These are phyloP conservation scores for Whitmania pigra DNA, from an alignment of 1,140 invertebrate genomes.

Conservation along the genomic window DNA sequence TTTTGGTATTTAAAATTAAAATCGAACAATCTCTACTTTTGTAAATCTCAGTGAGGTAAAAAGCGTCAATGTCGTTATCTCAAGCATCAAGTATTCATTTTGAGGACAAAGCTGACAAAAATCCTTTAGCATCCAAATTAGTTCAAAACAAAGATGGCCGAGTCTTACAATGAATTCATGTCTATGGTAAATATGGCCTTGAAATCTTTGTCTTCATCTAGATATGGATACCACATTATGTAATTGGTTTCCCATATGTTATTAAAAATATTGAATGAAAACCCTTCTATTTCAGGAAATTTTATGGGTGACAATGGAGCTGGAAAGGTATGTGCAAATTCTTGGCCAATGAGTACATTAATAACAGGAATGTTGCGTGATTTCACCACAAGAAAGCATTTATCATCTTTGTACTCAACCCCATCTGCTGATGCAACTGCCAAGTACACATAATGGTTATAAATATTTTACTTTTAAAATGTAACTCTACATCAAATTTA, in stretches of 20 bases:
- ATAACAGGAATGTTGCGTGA: constrained; percentile 30
- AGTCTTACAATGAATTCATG: too few relatives aligned
- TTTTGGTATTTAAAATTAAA: too few relatives aligned
- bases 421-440: neutral
- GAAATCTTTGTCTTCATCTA: constrained; percentile 29
- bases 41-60: too few relatives aligned
- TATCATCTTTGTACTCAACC: constrained; percentile 2
- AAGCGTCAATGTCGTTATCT: too few relatives aligned
- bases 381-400: constrained; percentile 25
- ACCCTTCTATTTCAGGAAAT: constrained; percentile 28
- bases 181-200: constrained; percentile 28
- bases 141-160: too few relatives aligned
- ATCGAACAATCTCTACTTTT: too few relatives aligned
- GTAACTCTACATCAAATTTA: too few relatives aligned
- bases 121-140: too few relatives aligned
- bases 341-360: constrained; percentile 26
- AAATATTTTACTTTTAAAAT: too few relatives aligned
- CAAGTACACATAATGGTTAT: constrained; percentile 18
- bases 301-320: constrained; percentile 29
- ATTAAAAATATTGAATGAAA: constrained; percentile 36
- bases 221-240: constrained; percentile 36
- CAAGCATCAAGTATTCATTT: too few relatives aligned
- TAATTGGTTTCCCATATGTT: constrained; percentile 40
- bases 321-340: constrained; percentile 31
- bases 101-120: too few relatives aligned